phyloP scores from a whole-genome alignment of 2,113 vertebrate species.

The Caranx ignobilis region DNA sequence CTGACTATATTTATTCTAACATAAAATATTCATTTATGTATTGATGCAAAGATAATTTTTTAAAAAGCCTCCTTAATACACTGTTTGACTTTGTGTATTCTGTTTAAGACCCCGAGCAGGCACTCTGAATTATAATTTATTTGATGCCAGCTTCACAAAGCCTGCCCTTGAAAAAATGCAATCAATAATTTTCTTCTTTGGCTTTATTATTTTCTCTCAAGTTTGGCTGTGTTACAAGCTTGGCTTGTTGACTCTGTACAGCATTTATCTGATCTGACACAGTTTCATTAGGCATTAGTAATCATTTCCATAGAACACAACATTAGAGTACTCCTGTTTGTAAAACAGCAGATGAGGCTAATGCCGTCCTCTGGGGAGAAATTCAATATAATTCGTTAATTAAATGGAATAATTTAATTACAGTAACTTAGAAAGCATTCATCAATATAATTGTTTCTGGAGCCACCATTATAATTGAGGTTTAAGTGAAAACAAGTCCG shows the following conservation, averaged over 20 bases:
- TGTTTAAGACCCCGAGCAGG: constrained; percentile 48
- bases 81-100: constrained; percentile 36
- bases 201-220: constrained; percentile 74
- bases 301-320: constrained; percentile 81
- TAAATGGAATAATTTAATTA: constrained; percentile 90
- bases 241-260: constrained; percentile 62
- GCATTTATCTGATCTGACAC: constrained; percentile 80
- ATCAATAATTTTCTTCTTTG: constrained; percentile 74
- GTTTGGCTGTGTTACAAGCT: constrained; percentile 72
- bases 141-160: constrained; percentile 68
- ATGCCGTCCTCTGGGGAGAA: constrained; percentile 84
- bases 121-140: constrained; percentile 66
- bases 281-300: constrained; percentile 79
- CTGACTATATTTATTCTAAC: constrained; percentile 14
- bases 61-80: constrained; percentile 28
- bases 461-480: constrained; percentile 84
- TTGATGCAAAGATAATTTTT: constrained; percentile 9
- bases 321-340: constrained; percentile 83
- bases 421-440: constrained; percentile 85
- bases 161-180: constrained; percentile 69
- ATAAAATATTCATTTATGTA: constrained; percentile 9
- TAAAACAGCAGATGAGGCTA: constrained; percentile 85
- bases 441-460: constrained; percentile 88
- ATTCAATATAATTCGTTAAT: constrained; percentile 88
- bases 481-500: constrained; percentile 86